phyloP scores from a whole-genome alignment of 2,888 invertebrate species.

The Caenorhabditis sp. region DNA sequence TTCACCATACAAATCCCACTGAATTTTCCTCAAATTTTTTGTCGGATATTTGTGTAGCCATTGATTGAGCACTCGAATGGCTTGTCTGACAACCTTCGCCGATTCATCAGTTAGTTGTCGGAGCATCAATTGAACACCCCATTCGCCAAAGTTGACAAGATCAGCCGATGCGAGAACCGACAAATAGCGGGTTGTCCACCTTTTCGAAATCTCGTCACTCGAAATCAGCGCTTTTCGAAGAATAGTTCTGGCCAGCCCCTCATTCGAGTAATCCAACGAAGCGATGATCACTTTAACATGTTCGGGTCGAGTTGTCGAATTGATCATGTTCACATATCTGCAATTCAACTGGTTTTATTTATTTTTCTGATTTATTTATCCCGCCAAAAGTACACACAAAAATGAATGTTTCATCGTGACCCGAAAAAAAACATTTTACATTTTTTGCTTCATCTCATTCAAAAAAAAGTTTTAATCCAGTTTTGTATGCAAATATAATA shows the following conservation, averaged over 20 bases:
- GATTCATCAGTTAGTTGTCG: constrained; percentile 86
- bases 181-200: constrained; percentile 91
- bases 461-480: background rate
- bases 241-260: constrained; percentile 75
- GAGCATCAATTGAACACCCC: constrained; percentile 86
- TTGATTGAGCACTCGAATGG: constrained; percentile 40
- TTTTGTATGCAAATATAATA: constrained; percentile 1
- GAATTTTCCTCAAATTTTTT: constrained; percentile 14
- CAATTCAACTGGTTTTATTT: no score
- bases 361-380: background rate
- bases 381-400: background rate
- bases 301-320: constrained; percentile 82
- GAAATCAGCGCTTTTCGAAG: constrained; percentile 74
- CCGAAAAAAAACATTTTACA: background rate
- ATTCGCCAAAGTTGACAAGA: constrained; percentile 75
- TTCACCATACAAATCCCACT: constrained; percentile 54
- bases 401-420: background rate
- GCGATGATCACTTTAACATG: constrained; percentile 92
- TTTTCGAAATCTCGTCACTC: constrained; percentile 72
- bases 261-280: constrained; percentile 81
- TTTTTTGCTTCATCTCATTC: background rate
- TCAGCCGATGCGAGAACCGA: constrained; percentile 84
- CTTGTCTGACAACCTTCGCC: constrained; percentile 74
- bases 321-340: constrained; percentile 75
- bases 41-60: constrained; percentile 32